Percentiles rank a stretch among this genome's conserved stretches.
Evolutionary conservation across 1,140 invertebrate genomes (phyloP).

Genomic region (Cheumatopsyche charites): DNA sequence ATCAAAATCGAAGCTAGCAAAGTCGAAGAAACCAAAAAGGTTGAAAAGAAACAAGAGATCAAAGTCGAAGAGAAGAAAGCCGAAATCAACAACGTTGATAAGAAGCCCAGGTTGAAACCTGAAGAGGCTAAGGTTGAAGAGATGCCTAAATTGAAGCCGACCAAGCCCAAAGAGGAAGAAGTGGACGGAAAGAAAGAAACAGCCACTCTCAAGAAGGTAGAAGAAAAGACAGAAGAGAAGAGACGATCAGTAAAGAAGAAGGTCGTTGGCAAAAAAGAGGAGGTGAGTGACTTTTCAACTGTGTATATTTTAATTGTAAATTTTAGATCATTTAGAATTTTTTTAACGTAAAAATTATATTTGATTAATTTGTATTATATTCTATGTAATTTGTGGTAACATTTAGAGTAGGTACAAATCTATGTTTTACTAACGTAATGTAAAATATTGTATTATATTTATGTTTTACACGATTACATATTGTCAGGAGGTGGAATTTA

Average conservation of each 20-base stretch:
- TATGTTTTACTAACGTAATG: neutral
- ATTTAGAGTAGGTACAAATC: too few relatives aligned
- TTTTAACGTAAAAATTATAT: too few relatives aligned
- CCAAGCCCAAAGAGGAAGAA: conserved; percentile 60
- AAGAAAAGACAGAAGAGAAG: conserved; percentile 55
- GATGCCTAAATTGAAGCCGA: conserved; percentile 62
- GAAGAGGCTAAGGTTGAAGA: conserved; percentile 60
- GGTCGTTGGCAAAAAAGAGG: conserved; percentile 58
- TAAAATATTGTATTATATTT: neutral
- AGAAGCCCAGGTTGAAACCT: conserved; percentile 53
- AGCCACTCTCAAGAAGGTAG: conserved; percentile 50
- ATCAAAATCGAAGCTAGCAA: conserved; percentile 47
- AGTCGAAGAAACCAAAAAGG: conserved; percentile 48
- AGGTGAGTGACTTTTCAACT: conserved; percentile 53
- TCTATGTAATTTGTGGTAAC: too few relatives aligned
- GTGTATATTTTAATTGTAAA: neutral
- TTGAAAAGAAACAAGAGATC: conserved; percentile 49
- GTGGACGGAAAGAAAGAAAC: conserved; percentile 57
- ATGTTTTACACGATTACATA: neutral
- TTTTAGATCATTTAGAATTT: too few relatives aligned
- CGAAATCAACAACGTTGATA: conserved; percentile 45
- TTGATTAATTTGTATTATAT: too few relatives aligned
- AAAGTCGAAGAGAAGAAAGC: conserved; percentile 51
- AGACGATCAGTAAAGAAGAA: conserved; percentile 61
- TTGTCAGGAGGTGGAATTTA: conserved; percentile 56